Evolutionary conservation across 2,113 vertebrate genomes (phyloP), one percentile per base, ranked within the genome.

Genomic region (Myotis lucifugus): DNA sequence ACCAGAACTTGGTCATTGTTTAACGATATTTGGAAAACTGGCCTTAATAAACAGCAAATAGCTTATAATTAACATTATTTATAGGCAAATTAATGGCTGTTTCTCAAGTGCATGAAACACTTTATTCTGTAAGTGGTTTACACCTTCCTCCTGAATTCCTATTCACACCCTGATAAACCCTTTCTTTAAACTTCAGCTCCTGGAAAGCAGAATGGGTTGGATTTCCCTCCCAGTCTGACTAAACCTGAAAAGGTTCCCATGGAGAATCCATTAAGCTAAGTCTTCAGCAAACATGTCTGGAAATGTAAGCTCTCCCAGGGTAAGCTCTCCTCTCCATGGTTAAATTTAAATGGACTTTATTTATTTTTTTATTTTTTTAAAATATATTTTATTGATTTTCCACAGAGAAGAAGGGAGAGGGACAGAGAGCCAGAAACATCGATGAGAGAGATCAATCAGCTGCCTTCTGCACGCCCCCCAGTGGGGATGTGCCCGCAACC

Each of bases 41-140:
- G 42, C 73, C 94, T 94, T 92, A 88, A 82, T n/a, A 93, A 91
- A 83, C 5, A 79, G 59, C 40, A 78, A 90, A 88, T 8, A 77
- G 46, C 67, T 90, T 90, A 83, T 2, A 94, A 69, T 66, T 78
- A 93, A 52, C 66, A 76, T 56, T 85, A 88, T 29, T 86, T 91
- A 72, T 13, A 93, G 54, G 70, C 17, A 91, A 95, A 84, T 34
- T 66, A 88, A 92, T 52, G 46, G 61, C 11, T 89, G 12, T 72
- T 87, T 84, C n/a, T 85, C 21, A 86, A 89, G 72, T 89, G 0
- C 46, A 61, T 90, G n/a, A 77, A 70, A 91, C 15, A 86, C 23
- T 84, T 73, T 54, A 17, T 54, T 85, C 73, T 59, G 66, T 74
- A 92, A 56, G 40, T 54, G 59, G 18, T 74, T 95, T 92, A 94